Percentiles rank a stretch among this genome's conserved stretches.
phyloP scores from a whole-genome alignment of 2,113 vertebrate genomes.

The Catagonus wagneri region DNA sequence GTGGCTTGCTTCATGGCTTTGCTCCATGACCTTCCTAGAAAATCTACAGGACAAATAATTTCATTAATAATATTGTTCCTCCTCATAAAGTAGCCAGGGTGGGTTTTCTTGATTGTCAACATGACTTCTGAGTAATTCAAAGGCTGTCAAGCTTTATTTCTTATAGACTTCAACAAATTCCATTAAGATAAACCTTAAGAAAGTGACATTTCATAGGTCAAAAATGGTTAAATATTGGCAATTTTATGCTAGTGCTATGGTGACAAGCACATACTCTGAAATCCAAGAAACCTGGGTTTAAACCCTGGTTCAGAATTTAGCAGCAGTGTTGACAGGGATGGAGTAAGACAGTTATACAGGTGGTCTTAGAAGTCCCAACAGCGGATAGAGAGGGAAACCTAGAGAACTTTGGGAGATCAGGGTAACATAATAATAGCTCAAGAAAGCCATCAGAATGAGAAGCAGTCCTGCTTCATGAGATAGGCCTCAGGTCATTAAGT shows the following conservation, averaged over 20 bases:
- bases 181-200: neutral
- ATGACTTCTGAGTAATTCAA: neutral
- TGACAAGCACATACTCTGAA: neutral
- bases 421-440: too few relatives aligned
- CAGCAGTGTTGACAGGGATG: neutral
- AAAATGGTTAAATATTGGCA: neutral
- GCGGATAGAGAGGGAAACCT: too few relatives aligned
- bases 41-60: neutral
- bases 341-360: too few relatives aligned
- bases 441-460: too few relatives aligned
- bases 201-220: neutral
- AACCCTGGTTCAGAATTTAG: neutral
- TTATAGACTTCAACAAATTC: neutral
- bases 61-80: neutral
- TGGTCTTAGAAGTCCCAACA: too few relatives aligned
- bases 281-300: neutral
- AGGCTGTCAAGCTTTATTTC: neutral
- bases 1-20: neutral
- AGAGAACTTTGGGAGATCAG: too few relatives aligned
- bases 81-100: neutral
- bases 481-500: too few relatives aligned
- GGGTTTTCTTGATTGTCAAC: neutral
- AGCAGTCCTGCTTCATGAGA: too few relatives aligned
- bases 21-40: neutral
- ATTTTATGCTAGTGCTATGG: neutral